Evolutionary conservation across 2,113 vertebrate genomes (phyloP).

Genomic region (pig (Sus scrofa)): DNA sequence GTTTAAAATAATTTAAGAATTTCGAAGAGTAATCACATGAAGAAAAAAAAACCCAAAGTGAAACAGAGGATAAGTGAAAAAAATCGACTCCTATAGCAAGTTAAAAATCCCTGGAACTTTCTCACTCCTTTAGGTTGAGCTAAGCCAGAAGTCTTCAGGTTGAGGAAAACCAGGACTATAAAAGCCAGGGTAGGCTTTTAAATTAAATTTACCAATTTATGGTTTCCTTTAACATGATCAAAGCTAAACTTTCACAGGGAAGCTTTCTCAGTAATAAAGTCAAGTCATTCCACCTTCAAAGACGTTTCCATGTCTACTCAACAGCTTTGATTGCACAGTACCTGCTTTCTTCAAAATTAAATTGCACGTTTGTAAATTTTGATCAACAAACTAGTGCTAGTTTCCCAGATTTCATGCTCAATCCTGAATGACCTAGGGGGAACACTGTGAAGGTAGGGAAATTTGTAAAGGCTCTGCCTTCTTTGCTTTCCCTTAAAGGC

Average conservation of each 20-base stretch:
- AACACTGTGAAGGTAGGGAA: not conserved
- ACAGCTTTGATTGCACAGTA: not conserved
- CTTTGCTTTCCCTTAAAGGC: not conserved
- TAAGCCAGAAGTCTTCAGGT: slow-evolving; percentile 30
- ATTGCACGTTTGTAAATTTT: slow-evolving; percentile 28
- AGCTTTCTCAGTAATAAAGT: slow-evolving; percentile 49
- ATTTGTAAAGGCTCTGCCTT: not conserved
- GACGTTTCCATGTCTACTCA: slow-evolving; percentile 43
- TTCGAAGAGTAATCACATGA: not conserved
- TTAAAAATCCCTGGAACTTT: slow-evolving; percentile 5
- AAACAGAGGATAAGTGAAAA: not conserved
- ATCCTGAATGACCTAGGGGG: not conserved
- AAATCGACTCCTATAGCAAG: not conserved
- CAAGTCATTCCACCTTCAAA: slow-evolving; percentile 54
- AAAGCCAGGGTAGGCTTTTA: slow-evolving; percentile 38
- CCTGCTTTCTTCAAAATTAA: slow-evolving; percentile 50
- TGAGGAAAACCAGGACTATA: slow-evolving; percentile 44
- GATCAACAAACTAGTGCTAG: not conserved
- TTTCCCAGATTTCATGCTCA: not conserved
- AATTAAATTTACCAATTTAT: slow-evolving; percentile 63
- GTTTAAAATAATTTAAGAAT: slow-evolving; percentile 42
- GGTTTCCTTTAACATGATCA: slow-evolving; percentile 63
- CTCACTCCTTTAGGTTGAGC: not conserved
- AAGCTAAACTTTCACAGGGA: slow-evolving; percentile 47
- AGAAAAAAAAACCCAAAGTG: not conserved